Conservation (phyloP, 2,888 invertebrate species). For the Drosophila pegasa region DNA sequence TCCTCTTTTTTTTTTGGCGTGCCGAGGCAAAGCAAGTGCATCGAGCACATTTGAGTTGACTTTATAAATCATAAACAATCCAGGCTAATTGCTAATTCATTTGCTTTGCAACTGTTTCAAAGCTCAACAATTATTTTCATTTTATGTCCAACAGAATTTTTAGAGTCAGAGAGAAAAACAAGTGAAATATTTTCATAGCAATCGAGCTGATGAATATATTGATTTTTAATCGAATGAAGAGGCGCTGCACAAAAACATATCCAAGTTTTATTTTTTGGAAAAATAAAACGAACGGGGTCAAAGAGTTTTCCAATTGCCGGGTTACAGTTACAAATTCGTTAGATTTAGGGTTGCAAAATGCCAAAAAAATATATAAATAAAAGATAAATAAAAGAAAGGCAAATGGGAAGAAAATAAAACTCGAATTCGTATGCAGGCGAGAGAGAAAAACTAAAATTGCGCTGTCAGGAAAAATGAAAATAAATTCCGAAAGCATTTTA, state of each 20-base stretch:
- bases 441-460: conserved; percentile 71
- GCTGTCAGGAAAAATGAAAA: conserved; percentile 71
- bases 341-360: conserved; percentile 3
- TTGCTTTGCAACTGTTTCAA: background rate
- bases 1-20: too few relatives aligned
- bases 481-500: conserved; percentile 36
- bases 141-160: background rate
- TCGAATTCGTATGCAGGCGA: conserved; percentile 4
- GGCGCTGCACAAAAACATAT: background rate
- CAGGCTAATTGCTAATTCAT: background rate
- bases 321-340: conserved; percentile 19
- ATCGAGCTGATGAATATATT: conserved; percentile 23
- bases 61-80: background rate
- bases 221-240: conserved; percentile 22
- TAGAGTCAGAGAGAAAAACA: background rate
- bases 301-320: conserved; percentile 22
- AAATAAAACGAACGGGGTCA: background rate
- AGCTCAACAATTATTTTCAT: background rate
- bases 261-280: conserved; percentile 7
- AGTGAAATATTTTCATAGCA: background rate
- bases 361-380: conserved; percentile 3
- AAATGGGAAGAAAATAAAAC: conserved; percentile 2
- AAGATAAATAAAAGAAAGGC: background rate
- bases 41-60: background rate
- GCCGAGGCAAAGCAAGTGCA: background rate